Base-by-base conservation (phyloP, 1,140 invertebrate species). In the Drosophila dunni region DNA sequence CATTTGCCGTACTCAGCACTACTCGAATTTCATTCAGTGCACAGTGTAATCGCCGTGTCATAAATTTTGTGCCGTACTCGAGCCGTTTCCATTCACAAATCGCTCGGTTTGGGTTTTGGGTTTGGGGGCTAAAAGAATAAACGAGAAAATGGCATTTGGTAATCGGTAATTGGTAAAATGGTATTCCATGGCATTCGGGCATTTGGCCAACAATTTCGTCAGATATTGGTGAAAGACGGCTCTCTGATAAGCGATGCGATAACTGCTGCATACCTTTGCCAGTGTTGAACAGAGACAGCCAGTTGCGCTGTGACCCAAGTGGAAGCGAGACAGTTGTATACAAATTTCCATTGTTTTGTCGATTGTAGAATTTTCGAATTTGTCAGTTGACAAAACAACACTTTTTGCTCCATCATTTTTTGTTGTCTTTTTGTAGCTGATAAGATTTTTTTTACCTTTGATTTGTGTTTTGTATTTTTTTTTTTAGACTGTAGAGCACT, bases 381-480 rank as follows among this genome's bases (percentile, higher is more conserved):
- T 58, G 64, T 67, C 44, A 40, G 45, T 63, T 51, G 15, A 63
- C 11, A 50, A 29, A 63, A 51, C 45, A 40, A 42, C 24, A 60
- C 58, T 79, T 81, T 83, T 81, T 83, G 63, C 50, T 62, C 64
- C 62, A 80, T 80, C 72, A 65, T 79, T 76, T 84, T 75, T 68
- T 57, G 50, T 53, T 54, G 44, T 44, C n/a, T 56, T 24, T 57
- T 34, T 48, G n/a, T 53, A 20, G 34, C 34, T 79, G 84, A 86
- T 86, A 86, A 89, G 72, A 73, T 36, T 44, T 67, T 89, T 79
- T 76, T 89, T 89, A 79, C 79, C 83, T 86, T 67, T 86, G 83
- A 86, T 86, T 86, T 81, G 20, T 68, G 57, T 29, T 29, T n/a
- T n/a, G n/a, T n/a, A n/a, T n/a, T 2, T 24, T 24, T 24, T 24